Evolutionary conservation across 2,113 vertebrate species (phyloP).

Genomic region (Petroica traversi): DNA sequence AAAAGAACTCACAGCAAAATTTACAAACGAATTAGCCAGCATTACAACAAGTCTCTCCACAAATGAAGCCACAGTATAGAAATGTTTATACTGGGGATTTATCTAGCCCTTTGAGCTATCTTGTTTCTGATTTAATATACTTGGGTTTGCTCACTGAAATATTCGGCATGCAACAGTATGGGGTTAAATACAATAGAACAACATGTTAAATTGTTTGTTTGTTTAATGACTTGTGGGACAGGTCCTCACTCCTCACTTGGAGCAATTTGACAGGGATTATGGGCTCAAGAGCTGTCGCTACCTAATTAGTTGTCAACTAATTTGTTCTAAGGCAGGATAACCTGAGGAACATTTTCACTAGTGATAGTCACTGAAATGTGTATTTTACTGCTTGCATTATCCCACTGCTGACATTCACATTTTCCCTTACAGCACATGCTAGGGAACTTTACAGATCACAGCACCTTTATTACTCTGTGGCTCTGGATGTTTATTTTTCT

Average conservation of each 20-base stretch:
- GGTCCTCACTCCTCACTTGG: neutral
- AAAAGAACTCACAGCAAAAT: neutral
- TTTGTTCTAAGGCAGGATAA: neutral
- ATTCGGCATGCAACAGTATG: neutral
- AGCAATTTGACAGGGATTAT: constrained; percentile 4
- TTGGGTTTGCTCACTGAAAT: neutral
- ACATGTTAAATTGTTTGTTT: constrained; percentile 27
- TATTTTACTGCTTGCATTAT: neutral
- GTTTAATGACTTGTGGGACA: neutral
- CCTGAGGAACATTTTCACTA: neutral
- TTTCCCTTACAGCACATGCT: neutral
- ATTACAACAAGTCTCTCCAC: neutral
- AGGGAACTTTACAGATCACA: neutral
- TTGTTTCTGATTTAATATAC: constrained; percentile 33
- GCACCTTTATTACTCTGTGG: neutral
- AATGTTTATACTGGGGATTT: constrained; percentile 41
- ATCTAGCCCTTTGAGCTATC: neutral
- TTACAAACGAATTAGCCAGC: constrained; percentile 20
- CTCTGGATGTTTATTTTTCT: neutral
- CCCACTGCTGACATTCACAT: neutral
- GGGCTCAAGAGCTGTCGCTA: neutral
- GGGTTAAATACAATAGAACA: neutral
- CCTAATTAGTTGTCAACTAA: constrained; percentile 1
- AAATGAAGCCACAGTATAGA: neutral
- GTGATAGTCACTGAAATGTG: neutral